Evolutionary conservation across 2,888 invertebrate species (phyloP).

Genomic region (Apomyelois bistriatella): DNA sequence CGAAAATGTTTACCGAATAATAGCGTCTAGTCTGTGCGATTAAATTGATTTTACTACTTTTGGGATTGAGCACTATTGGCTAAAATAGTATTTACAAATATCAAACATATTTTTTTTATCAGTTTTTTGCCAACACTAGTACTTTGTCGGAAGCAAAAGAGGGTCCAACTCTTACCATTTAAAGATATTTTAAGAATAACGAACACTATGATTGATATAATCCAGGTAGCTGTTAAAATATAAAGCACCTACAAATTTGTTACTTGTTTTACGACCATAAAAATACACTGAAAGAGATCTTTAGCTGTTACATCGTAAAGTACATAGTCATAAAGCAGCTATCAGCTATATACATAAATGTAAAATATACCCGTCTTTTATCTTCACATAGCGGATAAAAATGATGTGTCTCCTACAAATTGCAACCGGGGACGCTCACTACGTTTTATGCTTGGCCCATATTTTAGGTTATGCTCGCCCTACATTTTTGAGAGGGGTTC

Average conservation of each 20-base stretch:
- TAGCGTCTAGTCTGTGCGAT: conserved; percentile 7
- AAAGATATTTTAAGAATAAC: no score
- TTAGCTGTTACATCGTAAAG: conserved; percentile 3
- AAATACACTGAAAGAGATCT: conserved; percentile 2
- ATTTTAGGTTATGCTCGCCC: conserved; percentile 6
- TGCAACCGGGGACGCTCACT: not conserved
- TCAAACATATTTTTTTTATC: no score
- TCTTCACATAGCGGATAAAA: conserved; percentile 8
- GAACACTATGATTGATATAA: no score
- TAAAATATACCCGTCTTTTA: conserved; percentile 8
- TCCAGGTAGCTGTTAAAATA: not conserved
- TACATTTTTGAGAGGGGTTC: conserved; percentile 7
- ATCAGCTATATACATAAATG: not conserved
- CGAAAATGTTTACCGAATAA: conserved; percentile 10
- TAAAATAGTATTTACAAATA: not conserved
- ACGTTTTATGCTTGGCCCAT: conserved; percentile 11
- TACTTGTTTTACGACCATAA: not conserved
- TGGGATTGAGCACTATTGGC: not conserved
- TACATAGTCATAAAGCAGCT: not conserved
- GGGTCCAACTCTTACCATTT: no score
- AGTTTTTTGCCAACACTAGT: no score
- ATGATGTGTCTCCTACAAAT: conserved; percentile 6
- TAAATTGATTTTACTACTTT: conserved; percentile 1
- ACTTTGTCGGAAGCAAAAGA: no score
- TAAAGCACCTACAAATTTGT: not conserved